These are phyloP conservation scores for Pheosia gnoma DNA, from an alignment of 2,888 invertebrate genomes.

Conservation along the genomic window DNA sequence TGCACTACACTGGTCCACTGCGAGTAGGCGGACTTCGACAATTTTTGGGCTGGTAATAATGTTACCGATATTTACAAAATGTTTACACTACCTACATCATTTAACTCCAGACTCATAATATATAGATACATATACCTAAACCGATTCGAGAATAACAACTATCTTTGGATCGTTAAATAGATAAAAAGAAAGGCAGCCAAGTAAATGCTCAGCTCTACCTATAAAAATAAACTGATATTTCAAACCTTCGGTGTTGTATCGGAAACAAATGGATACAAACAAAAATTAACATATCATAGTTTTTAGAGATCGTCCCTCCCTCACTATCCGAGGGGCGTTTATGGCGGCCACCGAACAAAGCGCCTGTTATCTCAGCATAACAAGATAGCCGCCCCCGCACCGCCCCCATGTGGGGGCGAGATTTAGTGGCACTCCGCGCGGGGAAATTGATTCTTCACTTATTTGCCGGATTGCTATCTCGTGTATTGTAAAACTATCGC, in stretches of 20 bases:
- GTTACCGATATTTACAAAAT: no score
- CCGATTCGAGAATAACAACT: no score
- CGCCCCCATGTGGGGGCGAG: conserved; percentile 21
- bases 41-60: no score
- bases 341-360: conserved; percentile 53
- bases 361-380: conserved; percentile 50
- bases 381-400: conserved; percentile 30
- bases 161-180: no score
- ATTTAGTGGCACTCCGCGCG: conserved; percentile 44
- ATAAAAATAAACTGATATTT: not conserved
- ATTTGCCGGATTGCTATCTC: conserved; percentile 42
- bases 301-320: conserved; percentile 53
- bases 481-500: conserved; percentile 20
- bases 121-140: no score
- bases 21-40: no score
- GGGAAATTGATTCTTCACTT: conserved; percentile 59
- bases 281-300: conserved; percentile 62
- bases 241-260: conserved; percentile 12
- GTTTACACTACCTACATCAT: no score
- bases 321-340: conserved; percentile 39
- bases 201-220: no score
- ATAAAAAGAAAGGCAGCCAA: no score
- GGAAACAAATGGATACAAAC: conserved; percentile 35
- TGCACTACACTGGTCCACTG: no score
- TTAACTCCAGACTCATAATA: no score